Percentiles rank a stretch among this genome's conserved stretches.
Evolutionary conservation across 1,140 invertebrate species (phyloP).

Genomic region (Leptopilina clavipes): DNA sequence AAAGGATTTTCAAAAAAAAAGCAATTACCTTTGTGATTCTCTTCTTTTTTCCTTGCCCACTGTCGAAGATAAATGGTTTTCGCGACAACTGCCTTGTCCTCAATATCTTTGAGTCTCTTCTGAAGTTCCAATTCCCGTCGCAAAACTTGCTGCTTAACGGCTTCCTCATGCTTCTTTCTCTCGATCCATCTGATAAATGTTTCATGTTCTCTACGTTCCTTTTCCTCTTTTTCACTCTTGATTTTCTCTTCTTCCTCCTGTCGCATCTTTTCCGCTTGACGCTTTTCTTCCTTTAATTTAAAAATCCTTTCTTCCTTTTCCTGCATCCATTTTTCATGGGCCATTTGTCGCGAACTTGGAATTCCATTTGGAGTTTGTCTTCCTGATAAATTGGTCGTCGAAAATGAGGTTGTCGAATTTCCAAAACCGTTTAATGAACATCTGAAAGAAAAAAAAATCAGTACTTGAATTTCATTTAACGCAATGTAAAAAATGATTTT

Average conservation of each 20-base stretch:
- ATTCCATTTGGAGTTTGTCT: conserved; percentile 24
- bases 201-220: conserved; percentile 55
- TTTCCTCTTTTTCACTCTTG: conserved; percentile 53
- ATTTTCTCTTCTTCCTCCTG: conserved; percentile 52
- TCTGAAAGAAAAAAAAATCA: conserved; percentile 33
- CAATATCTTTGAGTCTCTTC: conserved; percentile 55
- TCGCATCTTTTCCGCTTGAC: conserved; percentile 42
- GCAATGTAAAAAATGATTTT: too few species aligned
- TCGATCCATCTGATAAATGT: conserved; percentile 63
- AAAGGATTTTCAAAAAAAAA: too few species aligned
- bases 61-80: conserved; percentile 59
- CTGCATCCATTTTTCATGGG: conserved; percentile 63
- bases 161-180: conserved; percentile 56
- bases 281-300: conserved; percentile 51
- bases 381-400: conserved; percentile 35
- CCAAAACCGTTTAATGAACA: conserved; percentile 49
- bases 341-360: conserved; percentile 38
- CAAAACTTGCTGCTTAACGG: conserved; percentile 43
- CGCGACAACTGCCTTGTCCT: conserved; percentile 52
- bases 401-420: conserved; percentile 53
- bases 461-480: neutral
- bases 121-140: conserved; percentile 60
- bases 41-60: conserved; percentile 65
- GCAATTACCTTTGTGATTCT: conserved; percentile 58
- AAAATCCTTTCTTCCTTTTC: conserved; percentile 54